Conservation (phyloP, 1,140 invertebrate genomes). For the Tetragnatha versicolor region DNA sequence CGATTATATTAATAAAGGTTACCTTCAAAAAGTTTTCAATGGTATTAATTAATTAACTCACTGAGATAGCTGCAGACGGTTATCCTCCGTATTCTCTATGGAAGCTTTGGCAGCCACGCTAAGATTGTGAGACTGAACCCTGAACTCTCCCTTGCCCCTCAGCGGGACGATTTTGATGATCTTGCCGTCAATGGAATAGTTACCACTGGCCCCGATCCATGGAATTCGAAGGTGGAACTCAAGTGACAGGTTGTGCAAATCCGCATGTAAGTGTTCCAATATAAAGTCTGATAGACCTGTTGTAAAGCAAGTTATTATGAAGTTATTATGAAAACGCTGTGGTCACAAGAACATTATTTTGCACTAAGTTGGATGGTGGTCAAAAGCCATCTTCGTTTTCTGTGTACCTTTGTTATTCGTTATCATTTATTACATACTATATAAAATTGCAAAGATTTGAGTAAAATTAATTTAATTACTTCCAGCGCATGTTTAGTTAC, state of each 20-base stretch:
- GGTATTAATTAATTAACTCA: not conserved
- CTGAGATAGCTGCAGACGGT: slow-evolving; percentile 35
- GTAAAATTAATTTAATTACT: too few relatives aligned
- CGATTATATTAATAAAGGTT: too few relatives aligned
- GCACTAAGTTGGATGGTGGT: too few relatives aligned
- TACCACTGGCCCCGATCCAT: not conserved
- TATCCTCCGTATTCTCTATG: slow-evolving; percentile 1
- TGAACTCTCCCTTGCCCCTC: slow-evolving; percentile 40
- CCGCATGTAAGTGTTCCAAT: slow-evolving; percentile 14
- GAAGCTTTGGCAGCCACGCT: slow-evolving; percentile 41
- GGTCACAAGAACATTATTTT: too few relatives aligned
- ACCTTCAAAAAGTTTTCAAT: too few relatives aligned
- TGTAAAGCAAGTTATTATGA: not conserved
- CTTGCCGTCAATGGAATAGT: slow-evolving; percentile 43
- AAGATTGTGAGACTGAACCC: slow-evolving; percentile 37
- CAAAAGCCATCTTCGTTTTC: too few relatives aligned
- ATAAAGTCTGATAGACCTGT: slow-evolving; percentile 37
- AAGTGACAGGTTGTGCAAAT: slow-evolving; percentile 26
- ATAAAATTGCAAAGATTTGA: too few relatives aligned
- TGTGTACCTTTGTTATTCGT: too few relatives aligned
- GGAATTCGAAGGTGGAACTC: slow-evolving; percentile 26
- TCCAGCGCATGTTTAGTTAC: too few relatives aligned
- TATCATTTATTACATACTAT: too few relatives aligned
- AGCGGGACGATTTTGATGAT: slow-evolving; percentile 49
- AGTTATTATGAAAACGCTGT: too few relatives aligned